Conservation (phyloP, 2,888 invertebrate genomes). For the Alitta virens region DNA sequence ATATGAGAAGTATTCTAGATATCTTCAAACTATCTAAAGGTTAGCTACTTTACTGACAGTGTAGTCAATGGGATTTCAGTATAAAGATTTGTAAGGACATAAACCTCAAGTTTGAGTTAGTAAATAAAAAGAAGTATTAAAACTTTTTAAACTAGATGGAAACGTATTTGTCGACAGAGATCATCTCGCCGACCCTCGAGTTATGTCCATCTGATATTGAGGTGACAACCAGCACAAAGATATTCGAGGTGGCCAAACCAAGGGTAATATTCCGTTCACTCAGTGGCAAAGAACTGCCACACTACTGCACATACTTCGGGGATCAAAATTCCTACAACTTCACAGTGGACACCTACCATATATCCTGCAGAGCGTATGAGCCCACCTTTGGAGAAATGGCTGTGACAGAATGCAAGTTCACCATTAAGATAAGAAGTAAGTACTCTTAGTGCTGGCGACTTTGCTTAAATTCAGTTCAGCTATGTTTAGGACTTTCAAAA, state of each 20-base stretch:
- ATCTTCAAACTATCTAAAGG: too few species aligned
- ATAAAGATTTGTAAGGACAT: too few species aligned
- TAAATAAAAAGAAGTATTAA: too few species aligned
- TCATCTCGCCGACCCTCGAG: conserved; percentile 23
- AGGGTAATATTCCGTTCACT: conserved; percentile 21
- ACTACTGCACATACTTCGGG: conserved; percentile 26
- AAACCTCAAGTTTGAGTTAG: too few species aligned
- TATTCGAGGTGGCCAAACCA: conserved; percentile 19
- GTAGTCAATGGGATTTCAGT: too few species aligned
- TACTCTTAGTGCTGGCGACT: too few species aligned
- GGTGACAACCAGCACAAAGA: conserved; percentile 11
- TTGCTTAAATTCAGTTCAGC: too few species aligned
- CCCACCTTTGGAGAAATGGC: conserved; percentile 25
- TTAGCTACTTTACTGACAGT: too few species aligned
- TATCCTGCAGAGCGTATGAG: conserved; percentile 27
- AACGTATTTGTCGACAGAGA: conserved; percentile 15
- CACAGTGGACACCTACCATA: conserved; percentile 22
- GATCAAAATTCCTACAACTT: conserved; percentile 16
- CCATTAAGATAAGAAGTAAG: conserved; percentile 25
- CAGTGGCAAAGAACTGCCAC: conserved; percentile 15
- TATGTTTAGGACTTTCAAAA: too few species aligned
- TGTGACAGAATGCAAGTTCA: conserved; percentile 20
- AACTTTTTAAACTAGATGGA: too few species aligned
- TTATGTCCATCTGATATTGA: conserved; percentile 22
- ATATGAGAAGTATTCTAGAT: too few species aligned